Evolutionary conservation across 2,113 vertebrate genomes (phyloP).

Genomic region (Rhizomys pruinosus): DNA sequence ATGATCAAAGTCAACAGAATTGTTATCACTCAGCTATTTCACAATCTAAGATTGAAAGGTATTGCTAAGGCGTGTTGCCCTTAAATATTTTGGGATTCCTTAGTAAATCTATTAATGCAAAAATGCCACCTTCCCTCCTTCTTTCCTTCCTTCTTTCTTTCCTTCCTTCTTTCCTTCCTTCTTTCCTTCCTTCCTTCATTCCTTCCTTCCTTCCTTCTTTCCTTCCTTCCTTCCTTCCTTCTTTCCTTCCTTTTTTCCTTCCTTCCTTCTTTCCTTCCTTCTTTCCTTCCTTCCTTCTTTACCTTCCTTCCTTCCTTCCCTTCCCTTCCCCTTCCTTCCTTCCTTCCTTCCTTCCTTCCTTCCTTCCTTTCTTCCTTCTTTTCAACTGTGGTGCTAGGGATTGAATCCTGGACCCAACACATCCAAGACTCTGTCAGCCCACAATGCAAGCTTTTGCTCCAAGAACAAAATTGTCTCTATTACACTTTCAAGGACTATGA

Average conservation of each 20-base stretch:
- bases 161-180: no score
- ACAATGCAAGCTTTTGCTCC: not conserved
- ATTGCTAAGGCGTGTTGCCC: not conserved
- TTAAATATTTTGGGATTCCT: conserved; percentile 8
- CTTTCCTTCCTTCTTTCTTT: no score
- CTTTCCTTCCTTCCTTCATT: no score
- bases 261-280: no score
- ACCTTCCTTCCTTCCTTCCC: accelerated
- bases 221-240: accelerated
- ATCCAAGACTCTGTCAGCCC: not conserved
- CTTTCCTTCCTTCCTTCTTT: no score
- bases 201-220: no score
- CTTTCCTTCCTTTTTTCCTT: no score
- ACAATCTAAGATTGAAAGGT: not conserved
- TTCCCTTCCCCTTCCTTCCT: no score
- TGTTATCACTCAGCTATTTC: not conserved
- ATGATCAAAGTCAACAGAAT: not conserved
- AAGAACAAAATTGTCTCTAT: conserved; percentile 2
- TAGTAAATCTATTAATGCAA: not conserved
- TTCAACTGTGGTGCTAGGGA: not conserved
- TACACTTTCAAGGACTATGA: not conserved
- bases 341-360: accelerated
- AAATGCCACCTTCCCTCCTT: no score
- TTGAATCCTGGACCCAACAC: not conserved
- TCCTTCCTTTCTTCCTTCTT: no score